Base-by-base conservation (phyloP, 2,113 vertebrate species). In the Taxidea taxus region DNA sequence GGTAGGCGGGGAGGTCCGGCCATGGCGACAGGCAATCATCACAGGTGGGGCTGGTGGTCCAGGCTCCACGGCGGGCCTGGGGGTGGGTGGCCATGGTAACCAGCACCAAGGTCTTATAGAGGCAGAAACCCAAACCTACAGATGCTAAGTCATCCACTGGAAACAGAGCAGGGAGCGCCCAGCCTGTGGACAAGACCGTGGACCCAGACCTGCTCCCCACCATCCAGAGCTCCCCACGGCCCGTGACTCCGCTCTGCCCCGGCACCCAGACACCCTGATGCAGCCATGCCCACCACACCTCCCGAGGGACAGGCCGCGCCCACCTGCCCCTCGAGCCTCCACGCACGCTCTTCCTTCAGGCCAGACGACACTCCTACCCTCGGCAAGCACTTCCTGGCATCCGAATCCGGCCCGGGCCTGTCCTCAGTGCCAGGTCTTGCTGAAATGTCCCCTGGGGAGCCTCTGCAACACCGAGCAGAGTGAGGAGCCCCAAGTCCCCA, bases 1-100 rank as follows among this genome's bases (percentile, higher is more conserved):
- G 42, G 74, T 44, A 44, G 74, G 42, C 14, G 8, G 8, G 13
- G 27, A 34, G 29, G 18, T 6, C 16, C 0, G 1, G 4, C 42
- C 72, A 44, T 25, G 3, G 23, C 25, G 7, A 7, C 13, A 31
- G 74, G 16, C 29, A 1, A 4, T 6, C 47, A 0, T 10, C 27
- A 12, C 9, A 29, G 44, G 8, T 15, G 4, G 44, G 29, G 16
- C 31, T 7, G 5, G 29, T 18, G 51, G 51, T 54, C 51, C 51
- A 18, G 51, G 51, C 16, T 54, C 51, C 51, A 6, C 1, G 51
- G 51, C 16, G 5, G 51, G 16, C 51, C 51, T 54, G 51, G 16
- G 51, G 16, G 20, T 0, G 2, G 5, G 4, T 1, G 18, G 77
- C 77, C 77, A 21, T 2, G 9, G 31, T 23, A 51, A 23, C 31